Evolutionary conservation across 2,888 invertebrate genomes (phyloP), one percentile per base, ranked within the genome.

Genomic region (Pristionchus mayeri): DNA sequence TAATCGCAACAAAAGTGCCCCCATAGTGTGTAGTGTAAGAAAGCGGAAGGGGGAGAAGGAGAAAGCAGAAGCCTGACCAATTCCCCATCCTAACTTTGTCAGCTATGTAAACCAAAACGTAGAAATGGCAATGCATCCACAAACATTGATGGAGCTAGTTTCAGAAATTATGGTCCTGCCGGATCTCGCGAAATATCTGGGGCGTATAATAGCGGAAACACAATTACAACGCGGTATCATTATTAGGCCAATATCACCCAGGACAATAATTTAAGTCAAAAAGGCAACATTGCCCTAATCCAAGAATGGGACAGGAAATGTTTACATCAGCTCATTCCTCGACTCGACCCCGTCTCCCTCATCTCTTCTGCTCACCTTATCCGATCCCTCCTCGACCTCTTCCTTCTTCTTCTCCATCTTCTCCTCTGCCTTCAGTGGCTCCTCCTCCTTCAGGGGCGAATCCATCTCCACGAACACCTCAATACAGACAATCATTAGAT

Each of bases 1-100:
- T 67, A 67, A 67, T 67, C 67, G 67, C 67, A 37, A 37, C 67
- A 67, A 67, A 67, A 67, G 67, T 37, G 67, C 67, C 67, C 57
- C 21, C 67, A 67, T n/a, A n/a, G 67, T 34, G 67, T n/a, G n/a
- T n/a, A n/a, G n/a, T 37, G 34, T 67, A 67, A 67, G 37, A 21
- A 67, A 37, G 67, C 27, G 67, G 67, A 67, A 67, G 67, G 34
- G n/a, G 34, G 24, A 63, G 37, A 67, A 37, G 67, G 67, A 37
- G 67, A 27, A 37, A 67, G n/a, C 21, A 67, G 27, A 60, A 60
- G 57, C 13, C 30, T 27, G 57, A 60, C 57, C 30, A 60, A 60
- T 60, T 60, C 24, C 27, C 30, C 27, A 13, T 13, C 30, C 57
- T 2, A 27, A 30, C 24, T 1, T 27, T 60, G 27, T 11, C 57